These are phyloP conservation scores for Stenodema calcarata DNA, from an alignment of 2,888 invertebrate species.

Conservation along the genomic window DNA sequence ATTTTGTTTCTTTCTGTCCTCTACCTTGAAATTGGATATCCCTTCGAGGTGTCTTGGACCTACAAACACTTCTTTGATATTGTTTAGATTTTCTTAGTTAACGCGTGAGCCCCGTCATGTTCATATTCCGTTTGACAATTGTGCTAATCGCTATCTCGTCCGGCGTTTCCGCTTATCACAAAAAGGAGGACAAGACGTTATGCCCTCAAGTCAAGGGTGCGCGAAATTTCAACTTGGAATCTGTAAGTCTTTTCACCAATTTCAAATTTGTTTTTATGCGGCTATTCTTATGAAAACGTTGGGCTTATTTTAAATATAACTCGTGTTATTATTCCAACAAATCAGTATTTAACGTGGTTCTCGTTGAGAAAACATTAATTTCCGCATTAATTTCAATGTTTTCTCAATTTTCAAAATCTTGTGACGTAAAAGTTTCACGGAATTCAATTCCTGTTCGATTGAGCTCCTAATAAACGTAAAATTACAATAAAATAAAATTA, in stretches of 20 bases:
- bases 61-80: neutral
- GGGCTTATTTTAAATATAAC: no score
- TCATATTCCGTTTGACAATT: neutral
- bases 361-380: no score
- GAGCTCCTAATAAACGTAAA: no score
- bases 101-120: neutral
- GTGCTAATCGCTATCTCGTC: neutral
- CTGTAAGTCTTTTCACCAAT: conserved; percentile 63
- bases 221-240: conserved; percentile 78
- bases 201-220: conserved; percentile 81
- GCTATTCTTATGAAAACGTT: no score
- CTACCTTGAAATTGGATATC: neutral
- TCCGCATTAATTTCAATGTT: no score
- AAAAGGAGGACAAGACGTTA: conserved; percentile 67
- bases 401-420: no score
- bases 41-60: neutral
- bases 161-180: conserved; percentile 14
- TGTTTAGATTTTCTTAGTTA: neutral
- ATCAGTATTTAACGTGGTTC: no score
- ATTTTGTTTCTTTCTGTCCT: no score
- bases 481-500: no score
- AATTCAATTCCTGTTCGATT: no score
- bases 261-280: neutral
- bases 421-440: no score
- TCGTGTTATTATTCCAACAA: no score